These are phyloP conservation scores for Eublepharis macularius DNA, from an alignment of 2,113 vertebrate genomes.

Conservation along the genomic window DNA sequence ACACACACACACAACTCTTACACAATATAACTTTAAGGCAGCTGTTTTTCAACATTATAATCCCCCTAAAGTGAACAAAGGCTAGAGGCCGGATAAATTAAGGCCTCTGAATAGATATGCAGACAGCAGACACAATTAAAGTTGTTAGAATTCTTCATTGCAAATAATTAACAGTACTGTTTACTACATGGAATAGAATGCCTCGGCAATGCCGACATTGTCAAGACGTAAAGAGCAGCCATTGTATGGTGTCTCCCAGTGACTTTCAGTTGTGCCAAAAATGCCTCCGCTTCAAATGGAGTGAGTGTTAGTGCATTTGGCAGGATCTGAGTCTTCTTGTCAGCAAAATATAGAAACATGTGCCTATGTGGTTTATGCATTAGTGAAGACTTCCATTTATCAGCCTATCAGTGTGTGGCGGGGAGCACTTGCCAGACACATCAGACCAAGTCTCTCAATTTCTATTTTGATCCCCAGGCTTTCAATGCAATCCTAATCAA, in stretches of 20 bases:
- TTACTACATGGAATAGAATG: neutral
- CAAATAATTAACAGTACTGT: neutral
- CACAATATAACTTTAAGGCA: neutral
- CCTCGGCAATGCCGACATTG: neutral
- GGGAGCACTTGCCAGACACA: neutral
- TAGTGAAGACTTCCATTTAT: neutral
- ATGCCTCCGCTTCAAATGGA: neutral
- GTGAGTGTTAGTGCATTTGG: neutral
- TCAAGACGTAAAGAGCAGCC: neutral
- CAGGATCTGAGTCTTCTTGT: neutral
- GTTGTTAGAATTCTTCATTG: neutral
- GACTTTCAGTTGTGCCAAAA: neutral
- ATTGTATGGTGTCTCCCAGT: neutral
- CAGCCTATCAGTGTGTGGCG: neutral
- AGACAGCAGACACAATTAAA: accelerated
- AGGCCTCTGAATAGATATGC: neutral
- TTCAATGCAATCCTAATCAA: too few species aligned
- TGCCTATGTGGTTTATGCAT: neutral
- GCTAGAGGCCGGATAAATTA: neutral
- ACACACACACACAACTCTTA: neutral
- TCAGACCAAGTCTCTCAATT: neutral
- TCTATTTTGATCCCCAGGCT: neutral
- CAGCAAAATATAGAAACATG: neutral
- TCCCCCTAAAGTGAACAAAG: neutral
- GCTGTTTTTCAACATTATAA: neutral